These are phyloP conservation scores for Saxicola maurus DNA, from an alignment of 2,797 vertebrate genomes.

Conservation along the genomic window DNA sequence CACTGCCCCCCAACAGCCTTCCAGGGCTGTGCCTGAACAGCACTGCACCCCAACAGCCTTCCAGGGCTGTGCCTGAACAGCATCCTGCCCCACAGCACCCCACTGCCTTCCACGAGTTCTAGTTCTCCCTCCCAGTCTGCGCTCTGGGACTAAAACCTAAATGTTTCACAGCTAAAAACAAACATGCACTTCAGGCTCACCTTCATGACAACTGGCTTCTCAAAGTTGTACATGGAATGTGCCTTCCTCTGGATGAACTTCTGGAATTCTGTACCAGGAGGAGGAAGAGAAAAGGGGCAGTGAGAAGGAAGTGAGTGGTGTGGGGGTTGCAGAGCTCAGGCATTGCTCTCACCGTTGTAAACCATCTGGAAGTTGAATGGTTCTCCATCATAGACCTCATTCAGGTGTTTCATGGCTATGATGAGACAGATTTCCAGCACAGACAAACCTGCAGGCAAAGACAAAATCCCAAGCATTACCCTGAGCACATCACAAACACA, in stretches of 20 bases:
- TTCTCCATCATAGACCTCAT: constrained; percentile 90
- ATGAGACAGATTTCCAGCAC: constrained; percentile 93
- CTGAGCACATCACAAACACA: neutral
- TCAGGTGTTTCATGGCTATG: constrained; percentile 97
- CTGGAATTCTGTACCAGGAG: constrained; percentile 84
- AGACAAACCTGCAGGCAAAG: constrained; percentile 81
- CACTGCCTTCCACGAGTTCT: fast-evolving
- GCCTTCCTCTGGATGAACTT: constrained; percentile 95
- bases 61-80: too few species aligned
- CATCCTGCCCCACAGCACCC: neutral
- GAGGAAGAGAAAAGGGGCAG: neutral
- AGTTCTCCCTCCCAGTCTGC: fast-evolving
- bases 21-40: too few species aligned
- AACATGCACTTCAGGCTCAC: constrained; percentile 55
- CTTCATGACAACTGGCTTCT: constrained; percentile 94
- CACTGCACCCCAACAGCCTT: too few species aligned
- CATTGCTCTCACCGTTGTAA: constrained; percentile 82
- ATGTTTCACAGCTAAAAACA: fast-evolving
- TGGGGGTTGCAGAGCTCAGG: fast-evolving
- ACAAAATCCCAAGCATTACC: neutral
- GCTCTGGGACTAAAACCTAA: fast-evolving
- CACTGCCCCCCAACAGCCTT: too few species aligned
- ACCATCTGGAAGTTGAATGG: constrained; percentile 99
- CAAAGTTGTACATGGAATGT: constrained; percentile 90
- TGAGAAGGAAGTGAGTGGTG: neutral